Percentiles rank a stretch among this genome's conserved stretches.
Evolutionary conservation across 2,797 vertebrate genomes (phyloP).

Genomic region (Ibycter americanus): DNA sequence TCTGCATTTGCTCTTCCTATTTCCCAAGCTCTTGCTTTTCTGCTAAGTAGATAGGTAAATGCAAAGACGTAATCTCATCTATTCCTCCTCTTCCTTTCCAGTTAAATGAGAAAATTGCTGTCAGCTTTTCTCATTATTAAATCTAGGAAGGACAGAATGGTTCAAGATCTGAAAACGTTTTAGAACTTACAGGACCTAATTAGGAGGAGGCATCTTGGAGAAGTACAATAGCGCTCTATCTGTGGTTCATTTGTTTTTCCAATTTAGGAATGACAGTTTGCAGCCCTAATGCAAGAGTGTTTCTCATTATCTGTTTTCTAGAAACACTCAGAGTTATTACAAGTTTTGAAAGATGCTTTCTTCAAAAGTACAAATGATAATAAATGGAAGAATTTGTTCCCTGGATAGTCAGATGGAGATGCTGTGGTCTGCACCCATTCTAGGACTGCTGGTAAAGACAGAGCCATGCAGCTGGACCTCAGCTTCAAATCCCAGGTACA

Average conservation of each 20-base stretch:
- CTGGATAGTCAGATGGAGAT: background rate
- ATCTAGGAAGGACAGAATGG: background rate
- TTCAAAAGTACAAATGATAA: background rate
- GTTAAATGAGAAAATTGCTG: background rate
- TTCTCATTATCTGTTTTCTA: background rate
- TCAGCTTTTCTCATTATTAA: background rate
- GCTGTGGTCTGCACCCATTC: background rate
- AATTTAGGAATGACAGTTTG: conserved; percentile 39
- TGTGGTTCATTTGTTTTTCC: conserved; percentile 19
- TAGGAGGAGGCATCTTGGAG: background rate
- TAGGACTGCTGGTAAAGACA: background rate
- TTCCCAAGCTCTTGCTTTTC: background rate
- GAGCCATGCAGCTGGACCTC: background rate
- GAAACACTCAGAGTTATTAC: background rate
- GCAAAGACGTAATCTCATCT: background rate
- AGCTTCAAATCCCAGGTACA: accelerated
- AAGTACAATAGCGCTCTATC: background rate
- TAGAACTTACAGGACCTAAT: background rate
- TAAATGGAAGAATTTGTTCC: background rate
- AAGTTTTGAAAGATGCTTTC: conserved; percentile 8
- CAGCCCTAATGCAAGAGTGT: background rate
- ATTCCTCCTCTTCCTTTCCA: background rate
- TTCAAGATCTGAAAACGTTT: background rate
- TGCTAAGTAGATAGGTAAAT: background rate
- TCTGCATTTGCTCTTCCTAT: background rate